These are phyloP conservation scores for Byasa hedistus DNA, from an alignment of 2,888 invertebrate genomes.

Conservation along the genomic window DNA sequence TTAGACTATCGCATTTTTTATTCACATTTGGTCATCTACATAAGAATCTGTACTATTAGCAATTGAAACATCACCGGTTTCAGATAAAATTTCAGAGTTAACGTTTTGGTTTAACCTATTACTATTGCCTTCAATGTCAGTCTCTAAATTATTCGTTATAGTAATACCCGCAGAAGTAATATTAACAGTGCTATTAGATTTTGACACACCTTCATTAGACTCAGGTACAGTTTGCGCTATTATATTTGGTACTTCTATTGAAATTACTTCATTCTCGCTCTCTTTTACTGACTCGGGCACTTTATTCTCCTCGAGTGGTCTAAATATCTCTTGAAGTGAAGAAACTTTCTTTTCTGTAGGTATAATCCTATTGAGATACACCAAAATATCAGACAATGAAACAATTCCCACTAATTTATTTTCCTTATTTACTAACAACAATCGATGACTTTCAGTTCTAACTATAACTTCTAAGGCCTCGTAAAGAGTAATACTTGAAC, in stretches of 20 bases:
- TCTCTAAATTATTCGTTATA: conserved; percentile 35
- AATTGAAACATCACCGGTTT: conserved; percentile 37
- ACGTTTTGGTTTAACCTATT: conserved; percentile 38
- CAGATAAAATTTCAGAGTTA: conserved; percentile 40
- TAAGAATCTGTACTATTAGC: conserved; percentile 35
- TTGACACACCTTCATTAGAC: conserved; percentile 43
- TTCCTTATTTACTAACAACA: conserved; percentile 76
- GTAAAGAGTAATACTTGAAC: conserved; percentile 89
- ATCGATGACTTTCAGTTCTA: conserved; percentile 88
- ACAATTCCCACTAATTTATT: conserved; percentile 73
- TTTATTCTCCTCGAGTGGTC: conserved; percentile 72
- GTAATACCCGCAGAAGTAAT: conserved; percentile 30
- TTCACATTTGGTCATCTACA: conserved; percentile 39
- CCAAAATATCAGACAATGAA: conserved; percentile 74
- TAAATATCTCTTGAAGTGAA: conserved; percentile 74
- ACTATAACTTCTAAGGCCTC: conserved; percentile 94
- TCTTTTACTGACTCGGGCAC: conserved; percentile 69
- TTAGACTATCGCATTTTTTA: conserved; percentile 39
- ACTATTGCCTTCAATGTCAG: conserved; percentile 43
- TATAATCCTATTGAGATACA: conserved; percentile 76
- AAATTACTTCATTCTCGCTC: conserved; percentile 67
- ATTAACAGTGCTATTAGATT: conserved; percentile 36
- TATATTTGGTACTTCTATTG: conserved; percentile 66
- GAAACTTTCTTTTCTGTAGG: conserved; percentile 74
- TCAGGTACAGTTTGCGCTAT: conserved; percentile 53